phyloP scores from a whole-genome alignment of 2,113 vertebrate genomes.

The Pomatorhinus ruficollis region DNA sequence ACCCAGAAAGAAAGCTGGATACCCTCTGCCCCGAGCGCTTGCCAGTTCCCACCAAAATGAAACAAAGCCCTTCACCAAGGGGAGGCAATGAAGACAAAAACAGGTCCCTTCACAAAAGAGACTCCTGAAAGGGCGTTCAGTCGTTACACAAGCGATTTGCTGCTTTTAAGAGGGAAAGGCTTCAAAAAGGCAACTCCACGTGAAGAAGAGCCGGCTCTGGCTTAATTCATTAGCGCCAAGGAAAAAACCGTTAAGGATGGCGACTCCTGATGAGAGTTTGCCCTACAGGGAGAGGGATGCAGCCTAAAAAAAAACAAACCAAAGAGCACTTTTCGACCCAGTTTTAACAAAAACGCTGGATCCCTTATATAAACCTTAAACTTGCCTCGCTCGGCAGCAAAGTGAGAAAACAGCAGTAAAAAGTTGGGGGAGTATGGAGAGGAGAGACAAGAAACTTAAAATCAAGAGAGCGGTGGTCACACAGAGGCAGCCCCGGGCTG shows the following conservation, averaged over 20 bases:
- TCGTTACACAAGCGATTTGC: neutral
- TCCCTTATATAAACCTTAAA: neutral
- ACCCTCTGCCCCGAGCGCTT: neutral
- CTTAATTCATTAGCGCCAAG: neutral
- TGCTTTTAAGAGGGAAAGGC: neutral
- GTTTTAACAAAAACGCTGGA: neutral
- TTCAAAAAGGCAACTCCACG: neutral
- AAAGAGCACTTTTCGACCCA: neutral
- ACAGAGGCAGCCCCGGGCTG: neutral
- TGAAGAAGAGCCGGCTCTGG: neutral
- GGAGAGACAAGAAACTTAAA: neutral
- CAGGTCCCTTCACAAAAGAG: neutral
- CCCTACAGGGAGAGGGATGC: neutral
- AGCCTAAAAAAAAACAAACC: neutral
- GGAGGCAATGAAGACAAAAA: neutral
- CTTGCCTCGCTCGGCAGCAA: neutral
- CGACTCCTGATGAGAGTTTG: neutral
- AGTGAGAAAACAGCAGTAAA: neutral
- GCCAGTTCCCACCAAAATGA: neutral
- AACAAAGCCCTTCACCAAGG: neutral
- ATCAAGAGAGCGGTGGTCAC: fast-evolving
- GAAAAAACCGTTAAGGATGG: neutral
- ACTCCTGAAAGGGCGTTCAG: neutral
- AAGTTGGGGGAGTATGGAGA: neutral
- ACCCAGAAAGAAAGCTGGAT: neutral